These are phyloP conservation scores for Eugnorisma glareosa DNA, from an alignment of 2,888 invertebrate species.

Conservation along the genomic window DNA sequence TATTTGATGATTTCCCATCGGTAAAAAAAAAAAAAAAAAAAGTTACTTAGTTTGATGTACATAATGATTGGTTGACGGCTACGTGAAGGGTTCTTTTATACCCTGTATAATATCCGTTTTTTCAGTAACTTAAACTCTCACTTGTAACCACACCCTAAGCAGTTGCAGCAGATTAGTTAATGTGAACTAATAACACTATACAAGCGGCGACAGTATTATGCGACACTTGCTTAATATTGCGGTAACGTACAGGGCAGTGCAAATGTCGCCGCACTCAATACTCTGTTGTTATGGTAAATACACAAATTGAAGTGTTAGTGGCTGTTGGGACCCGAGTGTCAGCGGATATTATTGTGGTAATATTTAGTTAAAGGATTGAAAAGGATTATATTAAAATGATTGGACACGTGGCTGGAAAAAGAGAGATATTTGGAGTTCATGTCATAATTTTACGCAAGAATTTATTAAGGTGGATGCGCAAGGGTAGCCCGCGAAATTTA, in stretches of 20 bases:
- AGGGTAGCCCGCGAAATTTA: no score
- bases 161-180: slow-evolving; percentile 44
- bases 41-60: no score
- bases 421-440: no score
- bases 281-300: slow-evolving; percentile 37
- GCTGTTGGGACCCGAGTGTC: background rate
- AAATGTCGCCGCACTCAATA: slow-evolving; percentile 30
- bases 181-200: slow-evolving; percentile 48
- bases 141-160: slow-evolving; percentile 13
- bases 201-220: slow-evolving; percentile 33
- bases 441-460: no score
- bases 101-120: no score
- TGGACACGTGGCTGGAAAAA: no score
- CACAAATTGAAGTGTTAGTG: slow-evolving; percentile 22
- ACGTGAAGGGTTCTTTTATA: no score
- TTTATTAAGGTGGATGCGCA: no score
- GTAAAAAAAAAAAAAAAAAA: no score
- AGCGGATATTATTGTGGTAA: background rate
- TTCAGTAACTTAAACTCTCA: background rate
- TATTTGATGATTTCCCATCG: no score
- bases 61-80: no score
- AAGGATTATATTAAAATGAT: no score
- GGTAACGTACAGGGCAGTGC: slow-evolving; percentile 17
- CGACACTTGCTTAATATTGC: slow-evolving; percentile 47
- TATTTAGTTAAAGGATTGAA: background rate